Evolutionary conservation across 2,113 vertebrate species (phyloP).

Genomic region (Galemys pyrenaicus): DNA sequence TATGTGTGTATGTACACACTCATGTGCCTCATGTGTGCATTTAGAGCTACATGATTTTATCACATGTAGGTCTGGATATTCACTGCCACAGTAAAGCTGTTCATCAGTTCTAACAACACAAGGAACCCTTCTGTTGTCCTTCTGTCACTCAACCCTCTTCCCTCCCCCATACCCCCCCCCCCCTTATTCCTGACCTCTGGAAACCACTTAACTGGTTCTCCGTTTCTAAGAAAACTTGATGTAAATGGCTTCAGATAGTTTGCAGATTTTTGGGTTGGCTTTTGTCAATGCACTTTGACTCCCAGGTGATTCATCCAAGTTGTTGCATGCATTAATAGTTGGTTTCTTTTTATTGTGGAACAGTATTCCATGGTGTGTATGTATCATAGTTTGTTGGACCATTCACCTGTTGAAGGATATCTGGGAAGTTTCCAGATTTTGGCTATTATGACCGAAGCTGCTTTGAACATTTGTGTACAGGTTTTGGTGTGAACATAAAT

Average conservation of each 20-base stretch:
- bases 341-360: neutral
- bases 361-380: neutral
- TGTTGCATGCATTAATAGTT: neutral
- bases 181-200: neutral
- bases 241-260: neutral
- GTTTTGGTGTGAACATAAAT: constrained; percentile 1
- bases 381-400: neutral
- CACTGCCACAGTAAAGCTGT: neutral
- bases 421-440: neutral
- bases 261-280: neutral
- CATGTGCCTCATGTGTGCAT: neutral
- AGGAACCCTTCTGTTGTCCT: neutral
- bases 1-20: too few relatives aligned
- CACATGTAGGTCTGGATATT: neutral
- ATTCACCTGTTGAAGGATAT: neutral
- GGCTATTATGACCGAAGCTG: neutral
- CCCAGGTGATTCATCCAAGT: neutral
- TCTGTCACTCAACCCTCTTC: neutral
- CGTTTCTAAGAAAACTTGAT: neutral
- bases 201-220: neutral
- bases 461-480: neutral
- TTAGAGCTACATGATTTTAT: neutral
- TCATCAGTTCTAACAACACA: too few relatives aligned
- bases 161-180: neutral
- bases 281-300: neutral